Conservation (phyloP, 2,797 vertebrate species). For the Danio albolineatus region DNA sequence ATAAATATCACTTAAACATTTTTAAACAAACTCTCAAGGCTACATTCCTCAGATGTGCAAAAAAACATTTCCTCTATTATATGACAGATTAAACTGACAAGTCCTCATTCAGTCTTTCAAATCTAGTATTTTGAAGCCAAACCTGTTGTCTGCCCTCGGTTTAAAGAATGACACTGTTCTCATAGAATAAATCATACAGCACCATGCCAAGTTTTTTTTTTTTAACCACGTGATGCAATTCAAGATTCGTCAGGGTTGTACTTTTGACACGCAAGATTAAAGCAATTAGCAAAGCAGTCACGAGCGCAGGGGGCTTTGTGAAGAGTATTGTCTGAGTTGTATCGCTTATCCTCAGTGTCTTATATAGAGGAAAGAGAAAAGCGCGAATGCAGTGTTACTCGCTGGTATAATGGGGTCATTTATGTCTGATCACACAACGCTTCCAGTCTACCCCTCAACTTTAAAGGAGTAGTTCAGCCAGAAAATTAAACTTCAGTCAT, state of each 20-base stretch:
- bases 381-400: constrained; percentile 59
- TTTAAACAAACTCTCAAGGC: too few relatives aligned
- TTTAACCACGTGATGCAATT: neutral
- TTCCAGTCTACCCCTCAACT: constrained; percentile 64
- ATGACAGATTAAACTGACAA: neutral
- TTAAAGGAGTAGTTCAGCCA: neutral
- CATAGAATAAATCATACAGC: constrained; percentile 6
- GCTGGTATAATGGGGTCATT: constrained; percentile 71
- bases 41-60: too few relatives aligned
- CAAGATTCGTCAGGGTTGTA: neutral
- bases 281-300: constrained; percentile 72
- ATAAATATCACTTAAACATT: too few relatives aligned
- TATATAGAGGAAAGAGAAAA: constrained; percentile 62
- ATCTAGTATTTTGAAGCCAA: neutral
- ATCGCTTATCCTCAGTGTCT: constrained; percentile 35
- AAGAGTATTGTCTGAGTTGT: constrained; percentile 67
- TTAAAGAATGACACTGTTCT: neutral
- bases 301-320: constrained; percentile 54
- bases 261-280: constrained; percentile 40
- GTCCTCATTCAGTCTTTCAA: neutral
- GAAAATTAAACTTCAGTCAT: neutral
- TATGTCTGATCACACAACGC: constrained; percentile 73
- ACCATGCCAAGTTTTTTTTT: neutral
- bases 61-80: neutral
- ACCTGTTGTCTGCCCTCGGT: neutral